phyloP scores from a whole-genome alignment of 1,140 invertebrate species.

The Homarus americanus region DNA sequence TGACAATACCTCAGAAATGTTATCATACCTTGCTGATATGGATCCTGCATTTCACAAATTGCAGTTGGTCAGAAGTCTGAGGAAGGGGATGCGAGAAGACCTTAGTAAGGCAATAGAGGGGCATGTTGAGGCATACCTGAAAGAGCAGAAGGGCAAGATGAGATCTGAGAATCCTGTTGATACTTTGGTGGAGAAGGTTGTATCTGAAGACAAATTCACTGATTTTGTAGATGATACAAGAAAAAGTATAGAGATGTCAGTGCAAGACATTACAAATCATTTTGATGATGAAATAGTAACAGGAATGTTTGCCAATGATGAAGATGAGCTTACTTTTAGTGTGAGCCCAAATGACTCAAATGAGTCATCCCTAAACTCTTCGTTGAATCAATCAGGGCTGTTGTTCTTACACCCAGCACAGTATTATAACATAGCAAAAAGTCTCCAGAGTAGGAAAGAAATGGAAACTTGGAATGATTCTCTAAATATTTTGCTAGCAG shows the following conservation, averaged over 20 bases:
- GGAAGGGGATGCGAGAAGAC: constrained; percentile 42
- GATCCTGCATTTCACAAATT: constrained; percentile 74
- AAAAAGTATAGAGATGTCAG: constrained; percentile 46
- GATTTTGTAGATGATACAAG: constrained; percentile 53
- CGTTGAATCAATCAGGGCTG: constrained; percentile 73
- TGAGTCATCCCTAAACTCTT: constrained; percentile 73
- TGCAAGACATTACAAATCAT: constrained; percentile 52
- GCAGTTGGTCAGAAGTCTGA: constrained; percentile 68
- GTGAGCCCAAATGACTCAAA: constrained; percentile 64
- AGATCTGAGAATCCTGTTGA: constrained; percentile 69
- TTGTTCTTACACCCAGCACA: constrained; percentile 71
- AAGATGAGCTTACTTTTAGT: constrained; percentile 46
- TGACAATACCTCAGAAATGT: constrained; percentile 73
- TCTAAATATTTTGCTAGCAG: constrained; percentile 68
- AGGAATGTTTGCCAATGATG: constrained; percentile 65
- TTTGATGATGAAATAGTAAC: constrained; percentile 69
- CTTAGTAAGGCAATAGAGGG: constrained; percentile 55
- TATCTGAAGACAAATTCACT: constrained; percentile 31
- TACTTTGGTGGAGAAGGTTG: constrained; percentile 50
- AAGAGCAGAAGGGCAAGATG: constrained; percentile 71
- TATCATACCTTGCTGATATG: constrained; percentile 70
- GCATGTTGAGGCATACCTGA: constrained; percentile 56
- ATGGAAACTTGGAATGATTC: constrained; percentile 49
- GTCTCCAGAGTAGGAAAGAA: constrained; percentile 49
- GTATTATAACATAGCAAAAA: constrained; percentile 66